Evolutionary conservation across 2,888 invertebrate species (phyloP).

Genomic region (Capitulum mitella): DNA sequence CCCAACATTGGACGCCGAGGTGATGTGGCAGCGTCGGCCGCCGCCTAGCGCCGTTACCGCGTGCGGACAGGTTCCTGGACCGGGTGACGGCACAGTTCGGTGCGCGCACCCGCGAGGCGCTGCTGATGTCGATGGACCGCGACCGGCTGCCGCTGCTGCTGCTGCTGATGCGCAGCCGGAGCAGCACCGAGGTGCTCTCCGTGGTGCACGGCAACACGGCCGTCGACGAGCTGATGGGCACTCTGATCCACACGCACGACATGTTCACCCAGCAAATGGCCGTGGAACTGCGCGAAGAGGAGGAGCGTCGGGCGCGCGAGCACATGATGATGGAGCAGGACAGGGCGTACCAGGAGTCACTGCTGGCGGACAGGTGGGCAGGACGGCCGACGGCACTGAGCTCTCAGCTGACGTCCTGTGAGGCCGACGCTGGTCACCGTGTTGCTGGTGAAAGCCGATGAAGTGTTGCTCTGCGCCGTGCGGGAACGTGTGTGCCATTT

Average conservation of each 20-base stretch:
- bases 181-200: constrained; percentile 61
- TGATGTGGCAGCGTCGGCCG: too few relatives aligned
- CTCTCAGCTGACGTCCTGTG: too few relatives aligned
- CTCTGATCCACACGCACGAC: constrained; percentile 78
- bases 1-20: too few relatives aligned
- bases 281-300: constrained; percentile 71
- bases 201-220: constrained; percentile 57
- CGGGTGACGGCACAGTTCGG: constrained; percentile 71
- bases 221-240: constrained; percentile 77
- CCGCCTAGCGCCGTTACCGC: background rate
- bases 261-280: constrained; percentile 68
- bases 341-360: constrained; percentile 80
- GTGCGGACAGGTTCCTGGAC: constrained; percentile 66
- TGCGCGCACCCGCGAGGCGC: constrained; percentile 64
- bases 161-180: constrained; percentile 77
- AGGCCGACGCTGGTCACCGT: too few relatives aligned
- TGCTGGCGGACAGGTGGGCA: constrained; percentile 63
- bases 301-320: constrained; percentile 80
- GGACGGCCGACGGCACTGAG: too few relatives aligned
- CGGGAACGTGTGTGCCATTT: too few relatives aligned
- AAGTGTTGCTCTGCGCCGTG: too few relatives aligned
- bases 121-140: constrained; percentile 71
- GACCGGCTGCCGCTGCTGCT: constrained; percentile 83
- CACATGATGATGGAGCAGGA: constrained; percentile 88
- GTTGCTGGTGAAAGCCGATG: too few relatives aligned